These are phyloP conservation scores for Omphaloscelis lunosa DNA, from an alignment of 2,888 invertebrate genomes.

Conservation along the genomic window DNA sequence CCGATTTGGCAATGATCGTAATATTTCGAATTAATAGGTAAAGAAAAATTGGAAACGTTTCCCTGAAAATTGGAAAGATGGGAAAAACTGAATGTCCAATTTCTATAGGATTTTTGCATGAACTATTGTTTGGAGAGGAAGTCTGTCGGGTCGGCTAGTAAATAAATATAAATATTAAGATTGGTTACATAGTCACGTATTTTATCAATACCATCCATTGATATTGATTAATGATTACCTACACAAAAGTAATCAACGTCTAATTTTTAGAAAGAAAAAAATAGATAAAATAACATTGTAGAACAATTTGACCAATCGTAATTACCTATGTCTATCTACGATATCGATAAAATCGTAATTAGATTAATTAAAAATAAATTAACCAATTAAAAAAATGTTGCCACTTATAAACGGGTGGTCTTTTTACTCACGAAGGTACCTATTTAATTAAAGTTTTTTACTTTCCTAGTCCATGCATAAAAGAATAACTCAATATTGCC, in stretches of 20 bases:
- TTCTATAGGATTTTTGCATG: no score
- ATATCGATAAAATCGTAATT: conserved; percentile 6
- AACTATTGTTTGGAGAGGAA: no score
- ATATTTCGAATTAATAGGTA: no score
- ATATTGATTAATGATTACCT: conserved; percentile 9
- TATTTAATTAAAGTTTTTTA: not conserved
- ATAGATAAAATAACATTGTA: not conserved
- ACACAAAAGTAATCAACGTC: conserved; percentile 4
- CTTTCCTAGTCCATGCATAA: not conserved
- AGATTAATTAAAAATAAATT: not conserved
- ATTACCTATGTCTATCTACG: not conserved
- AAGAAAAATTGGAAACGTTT: no score
- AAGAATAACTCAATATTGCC: not conserved
- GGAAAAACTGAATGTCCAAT: no score
- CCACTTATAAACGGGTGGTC: not conserved
- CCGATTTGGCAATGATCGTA: no score
- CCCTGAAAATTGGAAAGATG: no score
- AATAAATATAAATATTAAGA: not conserved
- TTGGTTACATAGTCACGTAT: not conserved
- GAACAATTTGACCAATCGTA: not conserved
- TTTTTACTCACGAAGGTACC: not conserved
- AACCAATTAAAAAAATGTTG: conserved; percentile 7
- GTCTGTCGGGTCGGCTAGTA: not conserved
- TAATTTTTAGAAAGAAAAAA: not conserved
- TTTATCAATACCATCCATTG: not conserved